Base-by-base conservation (phyloP, 2,888 invertebrate genomes). In the Drosophila mimica region DNA sequence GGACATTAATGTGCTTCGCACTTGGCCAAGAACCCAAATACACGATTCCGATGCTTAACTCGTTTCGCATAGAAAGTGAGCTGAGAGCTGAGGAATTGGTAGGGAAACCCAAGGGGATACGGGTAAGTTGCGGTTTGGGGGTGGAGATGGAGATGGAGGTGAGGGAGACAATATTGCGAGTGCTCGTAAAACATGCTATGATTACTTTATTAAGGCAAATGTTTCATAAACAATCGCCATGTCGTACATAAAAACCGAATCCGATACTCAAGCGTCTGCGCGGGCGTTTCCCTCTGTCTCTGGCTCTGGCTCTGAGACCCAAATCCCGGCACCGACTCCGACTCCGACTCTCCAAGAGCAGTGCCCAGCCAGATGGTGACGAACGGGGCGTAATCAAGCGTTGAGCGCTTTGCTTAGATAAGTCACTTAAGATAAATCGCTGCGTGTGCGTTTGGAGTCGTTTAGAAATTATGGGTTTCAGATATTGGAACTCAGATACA, bases 171-270 rank as follows among this genome's bases (percentile, higher is more conserved):
- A 46, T 57, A 56, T 40, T 56, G 65, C 71, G 77, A 84, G 82
- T 77, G 88, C 80, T 82, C 88, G 76, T 88, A 88, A 88, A 88
- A 86, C 83, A 88, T 74, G 70, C 81, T 78, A 83, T 88, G 89
- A 88, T 88, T 88, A 88, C 88, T 88, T 88, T 88, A 88, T 88
- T 89, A 89, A 89, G 73, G 77, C 81, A 83, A 86, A 83, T 88
- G 83, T 88, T 88, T 88, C 89, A 88, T 88, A 88, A 88, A 88
- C 87, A 89, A 87, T 82, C 86, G 81, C 73, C 84, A 80, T 79
- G 85, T 82, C 84, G 88, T 81, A 84, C 81, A 87, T 87, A 87
- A 87, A 80, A 82, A 60, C 74, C 54, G 74, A 69, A 70, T 65
- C 53, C 70, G 89, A 88, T 88, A 88, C 79, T 84, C 54, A 56